Conservation (phyloP, 1,140 invertebrate species). For the Phthorimaea operculella region DNA sequence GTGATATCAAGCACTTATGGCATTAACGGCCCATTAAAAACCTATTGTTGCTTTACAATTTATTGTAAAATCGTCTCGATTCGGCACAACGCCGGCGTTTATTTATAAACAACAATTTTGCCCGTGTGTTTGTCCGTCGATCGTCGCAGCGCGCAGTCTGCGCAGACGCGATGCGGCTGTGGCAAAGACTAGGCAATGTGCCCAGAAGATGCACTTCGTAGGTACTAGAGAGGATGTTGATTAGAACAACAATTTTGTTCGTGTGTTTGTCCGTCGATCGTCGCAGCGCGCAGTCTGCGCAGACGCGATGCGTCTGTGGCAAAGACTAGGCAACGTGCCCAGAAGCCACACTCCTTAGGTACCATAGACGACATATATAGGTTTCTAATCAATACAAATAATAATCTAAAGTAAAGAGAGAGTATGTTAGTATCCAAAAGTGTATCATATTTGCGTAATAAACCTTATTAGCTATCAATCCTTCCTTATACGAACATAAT, state of each 20-base stretch:
- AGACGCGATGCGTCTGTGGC: conserved; percentile 18
- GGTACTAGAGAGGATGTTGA: too few species aligned
- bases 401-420: too few species aligned
- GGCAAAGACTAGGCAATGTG: conserved; percentile 4
- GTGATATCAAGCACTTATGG: too few species aligned
- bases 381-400: too few species aligned
- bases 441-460: too few species aligned
- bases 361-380: too few species aligned
- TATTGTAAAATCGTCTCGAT: too few species aligned
- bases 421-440: too few species aligned
- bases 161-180: conserved; percentile 24
- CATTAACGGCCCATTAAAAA: too few species aligned
- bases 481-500: too few species aligned
- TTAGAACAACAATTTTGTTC: conserved; percentile 25
- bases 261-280: conserved; percentile 16
- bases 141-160: conserved; percentile 19
- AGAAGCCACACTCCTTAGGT: neutral
- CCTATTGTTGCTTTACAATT: too few species aligned
- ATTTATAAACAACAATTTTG: conserved; percentile 37
- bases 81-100: conserved; percentile 14
- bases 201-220: neutral
- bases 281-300: conserved; percentile 25
- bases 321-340: neutral
- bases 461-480: too few species aligned
- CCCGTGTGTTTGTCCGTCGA: conserved; percentile 16